Conservation (phyloP, 2,797 vertebrate genomes). For the Novumbra hubbsi region DNA sequence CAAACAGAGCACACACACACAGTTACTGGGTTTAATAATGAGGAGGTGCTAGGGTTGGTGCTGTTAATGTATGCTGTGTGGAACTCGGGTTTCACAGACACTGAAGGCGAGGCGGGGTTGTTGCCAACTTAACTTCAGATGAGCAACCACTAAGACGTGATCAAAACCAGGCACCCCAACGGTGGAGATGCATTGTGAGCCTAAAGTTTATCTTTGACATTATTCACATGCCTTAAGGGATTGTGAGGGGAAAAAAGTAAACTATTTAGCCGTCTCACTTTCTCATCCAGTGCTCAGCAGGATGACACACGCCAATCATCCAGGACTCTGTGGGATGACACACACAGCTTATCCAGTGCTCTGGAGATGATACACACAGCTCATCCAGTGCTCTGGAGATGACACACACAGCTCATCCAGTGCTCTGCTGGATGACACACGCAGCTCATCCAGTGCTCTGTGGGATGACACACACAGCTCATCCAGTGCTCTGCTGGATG, state of each 20-base stretch:
- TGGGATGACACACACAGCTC: constrained; percentile 23
- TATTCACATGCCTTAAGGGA: constrained; percentile 20
- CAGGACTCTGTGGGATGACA: too few species aligned
- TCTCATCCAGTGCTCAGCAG: constrained; percentile 24
- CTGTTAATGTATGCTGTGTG: constrained; percentile 56
- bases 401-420: too few species aligned
- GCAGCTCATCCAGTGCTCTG: constrained; percentile 26
- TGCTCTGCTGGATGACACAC: constrained; percentile 25
- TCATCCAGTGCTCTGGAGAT: too few species aligned
- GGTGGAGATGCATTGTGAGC: constrained; percentile 16
- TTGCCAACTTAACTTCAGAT: constrained; percentile 47
- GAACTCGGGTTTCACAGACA: constrained; percentile 25
- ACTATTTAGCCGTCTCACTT: constrained; percentile 11
- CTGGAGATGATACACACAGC: too few species aligned
- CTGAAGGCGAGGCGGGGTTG: constrained; percentile 16
- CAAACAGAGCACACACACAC: constrained; percentile 27
- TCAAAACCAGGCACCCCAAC: constrained; percentile 41
- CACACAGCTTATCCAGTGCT: too few species aligned
- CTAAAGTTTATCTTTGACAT: constrained; percentile 5
- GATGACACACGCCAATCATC: constrained; percentile 21
- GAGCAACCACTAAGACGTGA: constrained; percentile 53
- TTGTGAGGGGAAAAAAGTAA: constrained; percentile 2
- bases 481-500: constrained; percentile 24
- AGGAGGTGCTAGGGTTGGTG: constrained; percentile 31
- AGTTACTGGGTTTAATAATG: constrained; percentile 43